These are phyloP conservation scores for Aleiodes leptofemur DNA, from an alignment of 2,888 invertebrate species.

Conservation along the genomic window DNA sequence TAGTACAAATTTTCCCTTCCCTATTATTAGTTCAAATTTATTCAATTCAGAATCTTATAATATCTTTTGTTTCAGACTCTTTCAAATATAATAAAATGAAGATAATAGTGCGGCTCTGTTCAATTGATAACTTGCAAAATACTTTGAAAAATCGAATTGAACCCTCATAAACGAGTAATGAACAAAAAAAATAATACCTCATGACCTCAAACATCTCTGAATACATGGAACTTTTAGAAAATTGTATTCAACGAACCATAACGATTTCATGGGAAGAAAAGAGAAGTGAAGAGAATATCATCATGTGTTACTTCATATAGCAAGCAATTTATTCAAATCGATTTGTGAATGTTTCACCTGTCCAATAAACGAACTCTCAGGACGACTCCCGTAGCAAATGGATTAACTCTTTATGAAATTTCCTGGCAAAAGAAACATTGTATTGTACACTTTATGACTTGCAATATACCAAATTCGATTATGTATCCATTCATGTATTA, in stretches of 20 bases:
- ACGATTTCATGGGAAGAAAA: background rate
- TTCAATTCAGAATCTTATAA: no score
- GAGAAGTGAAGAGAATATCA: background rate
- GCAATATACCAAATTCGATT: background rate
- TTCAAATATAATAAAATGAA: no score
- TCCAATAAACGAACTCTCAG: slow-evolving; percentile 14
- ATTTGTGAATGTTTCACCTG: slow-evolving; percentile 22
- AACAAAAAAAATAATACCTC: background rate
- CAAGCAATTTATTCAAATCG: slow-evolving; percentile 17
- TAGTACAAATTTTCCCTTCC: no score
- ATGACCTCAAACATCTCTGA: background rate
- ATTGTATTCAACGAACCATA: slow-evolving; percentile 1
- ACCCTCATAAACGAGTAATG: background rate
- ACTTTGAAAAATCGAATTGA: no score
- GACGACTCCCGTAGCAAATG: background rate
- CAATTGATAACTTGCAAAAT: no score
- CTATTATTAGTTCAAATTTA: no score
- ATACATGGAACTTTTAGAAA: background rate
- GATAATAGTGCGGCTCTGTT: no score
- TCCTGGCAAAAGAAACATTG: no score
- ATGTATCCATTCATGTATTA: background rate
- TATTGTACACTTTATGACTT: slow-evolving; percentile 9
- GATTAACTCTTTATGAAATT: background rate
- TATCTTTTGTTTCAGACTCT: no score
- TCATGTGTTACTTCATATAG: background rate